Evolutionary conservation across 1,140 invertebrate genomes (phyloP).

Genomic region (Papilio glaucus): DNA sequence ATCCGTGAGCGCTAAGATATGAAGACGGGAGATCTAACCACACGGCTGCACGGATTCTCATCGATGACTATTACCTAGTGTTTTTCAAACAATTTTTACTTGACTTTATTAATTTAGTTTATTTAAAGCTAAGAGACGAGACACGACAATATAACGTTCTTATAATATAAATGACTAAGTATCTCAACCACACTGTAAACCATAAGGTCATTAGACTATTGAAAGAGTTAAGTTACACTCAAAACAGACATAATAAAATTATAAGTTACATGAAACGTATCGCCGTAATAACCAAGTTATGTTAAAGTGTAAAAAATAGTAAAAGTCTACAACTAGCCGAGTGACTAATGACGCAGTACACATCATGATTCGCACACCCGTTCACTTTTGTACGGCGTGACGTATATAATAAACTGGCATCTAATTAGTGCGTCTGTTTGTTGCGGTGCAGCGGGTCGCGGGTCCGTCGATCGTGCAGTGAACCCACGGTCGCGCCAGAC

Average conservation of each 20-base stretch:
- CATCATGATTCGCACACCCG: not conserved
- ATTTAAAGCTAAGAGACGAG: not conserved
- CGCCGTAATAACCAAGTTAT: not conserved
- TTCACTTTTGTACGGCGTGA: conserved; percentile 26
- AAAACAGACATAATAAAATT: not conserved
- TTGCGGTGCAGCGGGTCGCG: conserved; percentile 30
- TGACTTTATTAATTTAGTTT: too few relatives aligned
- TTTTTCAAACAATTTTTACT: too few relatives aligned
- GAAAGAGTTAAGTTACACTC: too few relatives aligned
- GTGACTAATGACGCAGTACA: conserved; percentile 20
- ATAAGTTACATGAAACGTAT: not conserved
- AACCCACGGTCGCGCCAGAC: conserved; percentile 44
- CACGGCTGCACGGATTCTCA: too few relatives aligned
- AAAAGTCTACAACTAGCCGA: not conserved
- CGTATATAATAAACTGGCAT: conserved; percentile 39
- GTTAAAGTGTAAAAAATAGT: not conserved
- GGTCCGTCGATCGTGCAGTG: conserved; percentile 45
- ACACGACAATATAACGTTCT: not conserved
- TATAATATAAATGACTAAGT: not conserved
- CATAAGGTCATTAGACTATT: not conserved
- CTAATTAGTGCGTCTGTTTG: conserved; percentile 43
- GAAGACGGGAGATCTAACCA: not conserved
- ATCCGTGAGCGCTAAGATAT: not conserved
- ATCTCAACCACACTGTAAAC: not conserved
- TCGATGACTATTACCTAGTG: too few relatives aligned